phyloP scores from a whole-genome alignment of 2,113 vertebrate species.

The Cyprinodon brontotheroides region DNA sequence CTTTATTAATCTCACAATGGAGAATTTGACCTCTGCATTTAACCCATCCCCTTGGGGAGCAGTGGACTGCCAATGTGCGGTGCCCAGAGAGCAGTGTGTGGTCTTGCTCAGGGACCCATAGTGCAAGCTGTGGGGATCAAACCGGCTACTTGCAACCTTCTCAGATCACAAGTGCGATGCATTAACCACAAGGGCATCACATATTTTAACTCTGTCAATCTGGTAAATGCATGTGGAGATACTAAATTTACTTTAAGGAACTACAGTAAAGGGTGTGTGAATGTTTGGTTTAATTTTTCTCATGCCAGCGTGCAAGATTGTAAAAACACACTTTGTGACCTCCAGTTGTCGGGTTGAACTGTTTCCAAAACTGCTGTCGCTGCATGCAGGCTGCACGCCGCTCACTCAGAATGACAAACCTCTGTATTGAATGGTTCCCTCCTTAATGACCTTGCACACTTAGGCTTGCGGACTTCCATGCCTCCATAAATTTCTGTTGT shows the following conservation, averaged over 20 bases:
- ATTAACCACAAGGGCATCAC: no score
- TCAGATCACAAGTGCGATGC: no score
- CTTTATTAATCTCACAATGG: no score
- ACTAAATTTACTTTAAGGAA: not conserved
- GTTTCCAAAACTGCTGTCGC: conserved; percentile 36
- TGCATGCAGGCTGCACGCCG: conserved; percentile 26
- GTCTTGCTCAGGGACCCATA: no score
- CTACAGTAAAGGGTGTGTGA: not conserved
- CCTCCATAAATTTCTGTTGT: conserved; percentile 70
- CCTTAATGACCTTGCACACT: conserved; percentile 70
- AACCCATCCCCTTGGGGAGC: no score
- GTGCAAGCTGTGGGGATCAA: no score
- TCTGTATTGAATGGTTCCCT: conserved; percentile 68
- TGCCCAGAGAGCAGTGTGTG: no score
- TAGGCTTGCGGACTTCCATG: conserved; percentile 55
- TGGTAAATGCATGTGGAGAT: not conserved
- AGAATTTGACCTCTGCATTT: no score
- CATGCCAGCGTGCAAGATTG: conserved; percentile 11
- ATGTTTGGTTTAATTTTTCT: not conserved
- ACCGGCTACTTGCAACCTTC: no score
- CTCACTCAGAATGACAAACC: conserved; percentile 60
- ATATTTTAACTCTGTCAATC: not conserved
- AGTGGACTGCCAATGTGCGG: no score
- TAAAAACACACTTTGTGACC: conserved; percentile 35
- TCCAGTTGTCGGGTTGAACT: conserved; percentile 23